Evolutionary conservation across 2,113 vertebrate genomes (phyloP).

Genomic region (Gallinago undulata): DNA sequence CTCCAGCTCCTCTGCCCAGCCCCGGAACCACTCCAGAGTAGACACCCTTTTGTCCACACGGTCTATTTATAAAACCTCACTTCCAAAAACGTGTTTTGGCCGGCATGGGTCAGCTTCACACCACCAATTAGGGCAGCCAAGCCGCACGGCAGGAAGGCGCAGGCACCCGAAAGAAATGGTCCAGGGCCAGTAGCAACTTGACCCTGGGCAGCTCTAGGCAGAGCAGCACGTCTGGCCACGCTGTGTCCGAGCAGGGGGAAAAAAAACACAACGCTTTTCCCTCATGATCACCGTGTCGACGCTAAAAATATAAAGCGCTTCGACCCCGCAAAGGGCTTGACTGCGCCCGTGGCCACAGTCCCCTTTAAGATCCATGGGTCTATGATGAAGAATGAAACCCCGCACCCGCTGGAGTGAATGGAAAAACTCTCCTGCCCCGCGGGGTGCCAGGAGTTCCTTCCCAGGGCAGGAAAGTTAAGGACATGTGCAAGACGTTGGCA

Average conservation of each 20-base stretch:
- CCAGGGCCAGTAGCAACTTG: constrained; percentile 34
- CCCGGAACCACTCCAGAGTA: not conserved
- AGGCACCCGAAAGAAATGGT: constrained; percentile 2
- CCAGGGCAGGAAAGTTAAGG: constrained; percentile 35
- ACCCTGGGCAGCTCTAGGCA: not conserved
- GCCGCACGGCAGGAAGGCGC: not conserved
- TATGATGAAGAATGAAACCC: not conserved
- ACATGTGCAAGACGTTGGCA: constrained; percentile 3
- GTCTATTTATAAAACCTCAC: constrained; percentile 53
- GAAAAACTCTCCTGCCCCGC: constrained; percentile 22
- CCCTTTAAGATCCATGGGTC: not conserved
- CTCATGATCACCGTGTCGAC: not conserved
- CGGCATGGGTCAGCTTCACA: not conserved
- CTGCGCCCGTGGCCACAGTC: not conserved
- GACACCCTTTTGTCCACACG: not conserved
- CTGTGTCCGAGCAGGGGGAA: not conserved
- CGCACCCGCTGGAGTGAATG: not conserved
- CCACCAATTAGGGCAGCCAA: constrained; percentile 7
- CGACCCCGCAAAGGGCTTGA: not conserved
- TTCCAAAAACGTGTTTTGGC: not conserved
- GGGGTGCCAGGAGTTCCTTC: not conserved
- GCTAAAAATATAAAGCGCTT: constrained; percentile 28
- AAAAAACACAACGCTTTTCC: not conserved
- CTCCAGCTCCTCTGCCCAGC: not conserved
- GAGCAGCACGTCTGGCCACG: not conserved